Evolutionary conservation across 2,888 invertebrate genomes (phyloP).

Genomic region (Camptogramma bilineatum): DNA sequence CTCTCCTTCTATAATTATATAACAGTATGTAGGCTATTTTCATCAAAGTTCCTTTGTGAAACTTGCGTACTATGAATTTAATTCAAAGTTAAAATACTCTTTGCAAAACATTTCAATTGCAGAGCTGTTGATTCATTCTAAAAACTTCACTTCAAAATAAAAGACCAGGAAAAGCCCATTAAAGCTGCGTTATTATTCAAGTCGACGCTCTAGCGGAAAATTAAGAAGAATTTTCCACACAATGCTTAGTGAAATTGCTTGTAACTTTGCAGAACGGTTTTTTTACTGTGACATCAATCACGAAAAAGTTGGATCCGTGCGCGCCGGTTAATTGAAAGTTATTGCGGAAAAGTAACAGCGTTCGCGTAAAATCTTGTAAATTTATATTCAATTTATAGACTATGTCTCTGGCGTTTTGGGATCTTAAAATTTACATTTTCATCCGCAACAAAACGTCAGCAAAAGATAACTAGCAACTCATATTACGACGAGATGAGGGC

Average conservation of each 20-base stretch:
- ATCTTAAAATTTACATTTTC: slow-evolving; percentile 31
- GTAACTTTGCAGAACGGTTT: slow-evolving; percentile 55
- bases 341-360: slow-evolving; percentile 48
- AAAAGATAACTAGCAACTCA: slow-evolving; percentile 35
- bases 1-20: slow-evolving; percentile 8
- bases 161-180: slow-evolving; percentile 66
- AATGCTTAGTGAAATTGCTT: slow-evolving; percentile 66
- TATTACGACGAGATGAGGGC: slow-evolving; percentile 45
- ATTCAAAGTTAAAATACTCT: slow-evolving; percentile 31
- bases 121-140: slow-evolving; percentile 51
- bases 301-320: slow-evolving; percentile 50
- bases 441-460: slow-evolving; percentile 15
- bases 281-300: slow-evolving; percentile 58
- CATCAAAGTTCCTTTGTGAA: slow-evolving; percentile 20
- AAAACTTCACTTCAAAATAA: slow-evolving; percentile 61
- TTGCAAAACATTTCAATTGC: slow-evolving; percentile 41
- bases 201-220: slow-evolving; percentile 69
- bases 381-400: slow-evolving; percentile 43
- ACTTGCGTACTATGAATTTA: slow-evolving; percentile 19
- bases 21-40: slow-evolving; percentile 14
- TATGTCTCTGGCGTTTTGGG: slow-evolving; percentile 15
- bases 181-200: slow-evolving; percentile 70
- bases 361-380: slow-evolving; percentile 39
- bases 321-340: slow-evolving; percentile 59
- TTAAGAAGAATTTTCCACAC: slow-evolving; percentile 71